Evolutionary conservation across 2,888 invertebrate species (phyloP).

Genomic region (Spilarctia lutea): DNA sequence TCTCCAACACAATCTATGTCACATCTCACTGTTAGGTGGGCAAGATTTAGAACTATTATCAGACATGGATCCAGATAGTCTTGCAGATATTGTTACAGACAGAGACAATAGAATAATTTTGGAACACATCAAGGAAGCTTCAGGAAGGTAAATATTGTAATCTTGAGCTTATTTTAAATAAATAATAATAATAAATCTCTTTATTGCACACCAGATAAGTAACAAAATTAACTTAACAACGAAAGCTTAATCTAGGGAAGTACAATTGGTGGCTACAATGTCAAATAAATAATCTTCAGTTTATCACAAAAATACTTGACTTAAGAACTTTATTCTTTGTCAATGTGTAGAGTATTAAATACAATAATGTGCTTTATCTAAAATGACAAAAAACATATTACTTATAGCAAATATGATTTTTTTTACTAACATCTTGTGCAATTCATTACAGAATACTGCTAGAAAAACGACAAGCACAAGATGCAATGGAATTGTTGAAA

Average conservation of each 20-base stretch:
- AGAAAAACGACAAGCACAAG: slow-evolving; percentile 95
- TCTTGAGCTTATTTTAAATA: slow-evolving; percentile 1
- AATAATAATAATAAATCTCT: too few species aligned
- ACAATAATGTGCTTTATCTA: background rate
- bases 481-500: slow-evolving; percentile 94
- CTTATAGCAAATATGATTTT: background rate
- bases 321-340: background rate
- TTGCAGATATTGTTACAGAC: slow-evolving; percentile 92
- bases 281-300: background rate
- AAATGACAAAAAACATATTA: background rate
- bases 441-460: slow-evolving; percentile 87
- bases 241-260: too few species aligned
- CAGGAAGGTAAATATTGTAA: slow-evolving; percentile 87
- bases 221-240: too few species aligned
- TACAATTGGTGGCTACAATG: too few species aligned
- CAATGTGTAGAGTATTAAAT: background rate
- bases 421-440: slow-evolving; percentile 13
- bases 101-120: slow-evolving; percentile 91
- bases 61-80: slow-evolving; percentile 96
- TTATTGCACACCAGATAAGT: too few species aligned
- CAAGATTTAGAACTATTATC: slow-evolving; percentile 94
- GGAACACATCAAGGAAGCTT: slow-evolving; percentile 93
- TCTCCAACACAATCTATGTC: slow-evolving; percentile 93
- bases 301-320: background rate
- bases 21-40: slow-evolving; percentile 94